These are phyloP conservation scores for Acanthosoma haemorrhoidale DNA, from an alignment of 2,888 invertebrate species.

Conservation along the genomic window DNA sequence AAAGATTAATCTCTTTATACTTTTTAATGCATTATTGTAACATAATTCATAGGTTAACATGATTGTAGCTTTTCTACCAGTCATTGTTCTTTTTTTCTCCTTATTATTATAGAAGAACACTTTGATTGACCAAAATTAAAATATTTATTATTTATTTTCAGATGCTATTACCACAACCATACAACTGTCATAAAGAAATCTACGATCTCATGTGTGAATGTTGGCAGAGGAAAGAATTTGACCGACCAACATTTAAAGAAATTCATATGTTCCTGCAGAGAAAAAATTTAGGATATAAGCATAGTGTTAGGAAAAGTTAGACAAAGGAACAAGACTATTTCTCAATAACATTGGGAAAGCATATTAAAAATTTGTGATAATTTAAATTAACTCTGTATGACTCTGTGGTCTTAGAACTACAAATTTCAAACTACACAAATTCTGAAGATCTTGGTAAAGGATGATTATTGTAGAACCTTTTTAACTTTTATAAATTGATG, in stretches of 20 bases:
- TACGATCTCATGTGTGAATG: slow-evolving; percentile 81
- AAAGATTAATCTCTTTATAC: too few relatives aligned
- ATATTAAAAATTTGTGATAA: slow-evolving; percentile 12
- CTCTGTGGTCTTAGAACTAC: background rate
- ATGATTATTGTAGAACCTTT: too few relatives aligned
- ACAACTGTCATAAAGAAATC: slow-evolving; percentile 70
- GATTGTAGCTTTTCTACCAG: background rate
- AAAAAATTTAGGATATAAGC: slow-evolving; percentile 61
- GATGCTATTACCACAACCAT: slow-evolving; percentile 57
- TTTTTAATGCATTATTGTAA: too few relatives aligned
- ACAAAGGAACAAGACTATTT: background rate
- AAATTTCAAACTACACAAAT: background rate
- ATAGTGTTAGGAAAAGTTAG: slow-evolving; percentile 28
- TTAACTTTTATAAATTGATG: too few relatives aligned
- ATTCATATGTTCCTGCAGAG: slow-evolving; percentile 75
- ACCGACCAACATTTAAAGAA: slow-evolving; percentile 73
- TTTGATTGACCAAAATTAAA: background rate
- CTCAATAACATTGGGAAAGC: background rate
- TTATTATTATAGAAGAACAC: background rate
- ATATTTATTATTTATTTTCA: slow-evolving; percentile 35
- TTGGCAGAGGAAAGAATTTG: slow-evolving; percentile 70
- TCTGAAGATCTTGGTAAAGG: too few relatives aligned
- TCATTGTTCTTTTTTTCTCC: background rate
- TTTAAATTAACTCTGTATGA: background rate
- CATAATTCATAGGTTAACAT: too few relatives aligned